These are phyloP conservation scores for Anguilla megastoma DNA, from an alignment of 2,797 vertebrate genomes.

Conservation along the genomic window DNA sequence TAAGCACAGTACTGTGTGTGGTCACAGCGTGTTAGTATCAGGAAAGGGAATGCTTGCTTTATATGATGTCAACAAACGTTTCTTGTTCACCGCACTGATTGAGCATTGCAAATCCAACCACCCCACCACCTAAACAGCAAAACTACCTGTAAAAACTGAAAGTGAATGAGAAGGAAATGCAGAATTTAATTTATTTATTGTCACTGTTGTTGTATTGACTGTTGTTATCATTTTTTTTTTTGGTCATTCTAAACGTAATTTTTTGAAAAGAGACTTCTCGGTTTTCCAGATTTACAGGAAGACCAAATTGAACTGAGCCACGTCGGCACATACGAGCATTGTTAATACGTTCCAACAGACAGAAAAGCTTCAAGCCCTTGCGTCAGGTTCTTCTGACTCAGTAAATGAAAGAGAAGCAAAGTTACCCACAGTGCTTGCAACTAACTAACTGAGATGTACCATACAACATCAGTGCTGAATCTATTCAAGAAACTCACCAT, in stretches of 20 bases:
- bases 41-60: background rate
- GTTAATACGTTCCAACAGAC: background rate
- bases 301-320: conserved; percentile 1
- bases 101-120: background rate
- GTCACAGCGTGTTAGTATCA: background rate
- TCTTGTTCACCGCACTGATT: background rate
- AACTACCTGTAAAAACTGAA: conserved; percentile 33
- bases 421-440: background rate
- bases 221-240: conserved; percentile 44
- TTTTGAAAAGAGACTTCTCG: conserved; percentile 42
- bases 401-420: background rate
- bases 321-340: background rate
- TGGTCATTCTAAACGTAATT: conserved; percentile 38
- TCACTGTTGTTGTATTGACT: conserved; percentile 42
- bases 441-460: background rate
- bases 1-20: background rate
- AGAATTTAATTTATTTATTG: conserved; percentile 50
- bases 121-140: background rate
- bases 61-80: background rate
- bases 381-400: background rate
- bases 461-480: background rate
- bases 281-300: conserved; percentile 23
- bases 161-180: conserved; percentile 34
- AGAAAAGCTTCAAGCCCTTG: background rate
- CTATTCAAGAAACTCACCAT: background rate